Conservation (phyloP, 2,113 vertebrate genomes). For the Perca flavescens region DNA sequence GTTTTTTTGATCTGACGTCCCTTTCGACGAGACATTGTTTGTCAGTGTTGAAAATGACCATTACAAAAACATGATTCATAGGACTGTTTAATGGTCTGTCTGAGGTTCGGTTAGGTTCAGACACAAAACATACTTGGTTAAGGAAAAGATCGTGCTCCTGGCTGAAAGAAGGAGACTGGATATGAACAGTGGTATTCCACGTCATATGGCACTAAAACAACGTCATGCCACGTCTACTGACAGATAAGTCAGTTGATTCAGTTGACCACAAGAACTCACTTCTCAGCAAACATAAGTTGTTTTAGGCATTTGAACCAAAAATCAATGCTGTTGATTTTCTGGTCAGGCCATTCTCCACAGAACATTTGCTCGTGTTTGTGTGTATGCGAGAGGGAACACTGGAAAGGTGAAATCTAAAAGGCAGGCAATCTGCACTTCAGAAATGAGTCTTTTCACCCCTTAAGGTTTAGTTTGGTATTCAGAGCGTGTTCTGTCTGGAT, state of each 20-base stretch:
- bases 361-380: slow-evolving; percentile 3
- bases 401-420: slow-evolving; percentile 14
- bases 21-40: too few relatives aligned
- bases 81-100: too few relatives aligned
- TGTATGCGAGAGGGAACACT: neutral
- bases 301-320: neutral
- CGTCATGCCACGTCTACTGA: neutral
- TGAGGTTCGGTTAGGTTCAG: neutral
- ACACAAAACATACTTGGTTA: neutral
- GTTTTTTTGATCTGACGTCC: too few relatives aligned
- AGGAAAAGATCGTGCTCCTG: neutral
- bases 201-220: neutral
- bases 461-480: slow-evolving; percentile 11
- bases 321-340: neutral
- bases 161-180: neutral
- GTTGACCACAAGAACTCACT: neutral
- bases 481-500: neutral
- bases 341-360: neutral
- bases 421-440: neutral
- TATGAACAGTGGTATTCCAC: neutral
- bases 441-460: neutral
- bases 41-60: too few relatives aligned
- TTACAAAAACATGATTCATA: too few relatives aligned
- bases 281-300: neutral
- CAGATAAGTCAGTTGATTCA: neutral